Evolutionary conservation across 2,113 vertebrate species (phyloP), one percentile per base, ranked within the genome.

Genomic region (Aptenodytes patagonicus): DNA sequence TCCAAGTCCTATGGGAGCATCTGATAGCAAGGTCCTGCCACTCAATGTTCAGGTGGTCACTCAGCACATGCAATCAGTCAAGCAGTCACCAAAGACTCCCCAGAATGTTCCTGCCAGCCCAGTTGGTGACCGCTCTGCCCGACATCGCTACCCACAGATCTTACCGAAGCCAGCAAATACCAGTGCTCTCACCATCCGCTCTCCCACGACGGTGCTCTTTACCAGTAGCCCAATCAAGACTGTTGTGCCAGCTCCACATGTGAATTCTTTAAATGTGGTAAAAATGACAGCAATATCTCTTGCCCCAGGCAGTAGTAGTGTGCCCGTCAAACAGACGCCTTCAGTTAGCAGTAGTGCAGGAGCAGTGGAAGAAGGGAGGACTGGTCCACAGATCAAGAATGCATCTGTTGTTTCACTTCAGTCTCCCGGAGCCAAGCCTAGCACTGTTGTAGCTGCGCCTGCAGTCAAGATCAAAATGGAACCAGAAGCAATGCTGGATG

Each of bases 211-310:
- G 44, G 99, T 99, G 96, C 99, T 99, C 54, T 99, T 99, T 54
- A 98, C 99, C 46, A 99, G 99, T 97, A 99, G 99, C 93, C 99
- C 99, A 72, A 99, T 99, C 89, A 99, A 99, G 97, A 99, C 99
- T 9, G 98, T 99, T 90, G 98, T 99, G 89, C 99, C 99, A 21
- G 98, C 99, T 20, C 98, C 99, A 72, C 99, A 99, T 7, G 97
- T 99, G 95, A 99, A 98, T 94, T 99, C 99, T 13, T 98, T 99
- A 95, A 99, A 99, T 76, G 98, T 99, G 96, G 99, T 99, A 60
- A 99, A 99, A 97, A 99, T 99, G 99, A 98, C 99, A 65, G 97
- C 99, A 95, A 99, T 99, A 98, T 99, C 99, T 22, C 98, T 99
- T 40, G 97, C 99, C 10, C 98, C 99, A 4, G 99, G 97, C 97